Evolutionary conservation across 2,888 invertebrate species (phyloP).

Genomic region (Trichacis sp.): DNA sequence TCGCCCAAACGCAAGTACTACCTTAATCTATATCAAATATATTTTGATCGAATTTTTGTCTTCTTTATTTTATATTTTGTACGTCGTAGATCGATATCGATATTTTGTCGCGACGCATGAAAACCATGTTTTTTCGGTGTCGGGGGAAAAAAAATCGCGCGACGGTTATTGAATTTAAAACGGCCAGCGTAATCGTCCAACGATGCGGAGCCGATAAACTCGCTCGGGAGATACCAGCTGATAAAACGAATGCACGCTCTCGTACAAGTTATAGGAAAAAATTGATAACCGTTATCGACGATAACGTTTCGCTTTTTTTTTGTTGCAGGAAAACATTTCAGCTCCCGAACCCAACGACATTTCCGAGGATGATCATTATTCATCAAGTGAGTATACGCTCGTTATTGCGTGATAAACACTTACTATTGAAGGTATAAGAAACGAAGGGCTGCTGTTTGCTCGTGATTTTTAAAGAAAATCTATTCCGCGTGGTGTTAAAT

Average conservation of each 20-base stretch:
- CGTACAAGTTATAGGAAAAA: not conserved
- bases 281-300: conserved; percentile 13
- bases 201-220: conserved; percentile 2
- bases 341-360: conserved; percentile 79
- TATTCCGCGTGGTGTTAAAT: too few species aligned
- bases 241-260: not conserved
- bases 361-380: conserved; percentile 79
- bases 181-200: not conserved
- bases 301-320: conserved; percentile 27
- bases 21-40: too few species aligned
- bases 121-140: too few species aligned
- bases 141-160: too few species aligned
- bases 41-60: too few species aligned
- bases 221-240: not conserved
- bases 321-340: conserved; percentile 78
- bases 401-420: not conserved
- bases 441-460: too few species aligned
- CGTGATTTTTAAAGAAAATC: too few species aligned
- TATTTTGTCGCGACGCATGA: too few species aligned
- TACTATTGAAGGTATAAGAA: too few species aligned
- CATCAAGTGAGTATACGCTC: conserved; percentile 72
- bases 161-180: not conserved
- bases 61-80: too few species aligned
- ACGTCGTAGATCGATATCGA: too few species aligned
- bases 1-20: too few species aligned